These are phyloP conservation scores for Pseudorhiza aurosa DNA, from an alignment of 30 jellyfish, hydroid and myxozoan genomes.

Conservation along the genomic window DNA sequence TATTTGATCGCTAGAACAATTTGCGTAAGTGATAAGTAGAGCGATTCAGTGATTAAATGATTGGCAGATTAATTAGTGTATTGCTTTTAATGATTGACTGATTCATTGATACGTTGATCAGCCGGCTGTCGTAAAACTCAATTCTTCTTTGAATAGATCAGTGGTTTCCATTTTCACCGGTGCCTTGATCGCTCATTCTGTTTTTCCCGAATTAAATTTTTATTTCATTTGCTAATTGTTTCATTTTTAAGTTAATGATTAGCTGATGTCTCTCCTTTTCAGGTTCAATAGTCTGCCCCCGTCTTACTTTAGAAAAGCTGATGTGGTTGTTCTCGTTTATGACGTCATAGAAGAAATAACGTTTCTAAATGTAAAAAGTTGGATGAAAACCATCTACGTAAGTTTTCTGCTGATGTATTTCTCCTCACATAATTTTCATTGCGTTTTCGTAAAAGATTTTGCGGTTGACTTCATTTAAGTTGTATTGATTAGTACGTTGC, in stretches of 20 bases:
- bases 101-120: background rate
- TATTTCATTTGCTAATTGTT: no score
- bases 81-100: background rate
- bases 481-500: no score
- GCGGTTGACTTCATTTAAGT: no score
- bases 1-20: no score
- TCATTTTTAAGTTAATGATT: background rate
- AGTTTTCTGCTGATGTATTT: slow-evolving; percentile 11
- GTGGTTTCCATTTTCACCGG: no score
- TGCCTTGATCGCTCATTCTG: no score
- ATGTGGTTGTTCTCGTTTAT: slow-evolving; percentile 83
- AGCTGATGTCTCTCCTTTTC: background rate
- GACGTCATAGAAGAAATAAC: slow-evolving; percentile 75
- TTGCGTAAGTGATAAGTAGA: background rate
- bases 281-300: slow-evolving; percentile 93
- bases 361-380: slow-evolving; percentile 70
- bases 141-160: no score
- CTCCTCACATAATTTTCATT: no score
- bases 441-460: no score
- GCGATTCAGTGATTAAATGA: background rate
- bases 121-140: no score
- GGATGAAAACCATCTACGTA: slow-evolving; percentile 83
- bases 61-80: background rate
- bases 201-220: no score
- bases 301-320: slow-evolving; percentile 90